Percentiles rank a stretch among this genome's conserved stretches.
Evolutionary conservation across 1,140 invertebrate species (phyloP).

Genomic region (Orchestia grillus): DNA sequence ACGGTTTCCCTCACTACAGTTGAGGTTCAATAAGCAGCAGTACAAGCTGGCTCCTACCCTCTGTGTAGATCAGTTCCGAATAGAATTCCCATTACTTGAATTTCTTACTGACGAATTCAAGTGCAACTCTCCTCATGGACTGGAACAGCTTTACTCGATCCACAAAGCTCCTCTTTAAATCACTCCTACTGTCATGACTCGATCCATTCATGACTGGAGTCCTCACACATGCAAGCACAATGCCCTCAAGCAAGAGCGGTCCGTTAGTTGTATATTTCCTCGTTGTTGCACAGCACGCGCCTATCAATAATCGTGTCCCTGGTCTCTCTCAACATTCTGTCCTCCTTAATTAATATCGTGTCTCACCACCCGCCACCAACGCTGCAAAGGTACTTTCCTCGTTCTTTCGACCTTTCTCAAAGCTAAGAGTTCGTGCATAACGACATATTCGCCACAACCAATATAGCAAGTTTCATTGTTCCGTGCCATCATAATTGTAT

Average conservation of each 20-base stretch:
- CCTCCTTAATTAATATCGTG: too few relatives aligned
- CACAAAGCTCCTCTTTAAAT: not conserved
- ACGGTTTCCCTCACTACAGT: not conserved
- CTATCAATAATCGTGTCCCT: not conserved
- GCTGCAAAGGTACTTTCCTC: not conserved
- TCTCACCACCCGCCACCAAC: not conserved
- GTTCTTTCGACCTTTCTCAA: not conserved
- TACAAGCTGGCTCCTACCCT: not conserved
- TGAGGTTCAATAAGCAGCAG: not conserved
- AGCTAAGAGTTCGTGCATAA: too few relatives aligned
- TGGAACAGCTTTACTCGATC: not conserved
- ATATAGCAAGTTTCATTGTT: too few relatives aligned
- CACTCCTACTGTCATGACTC: not conserved
- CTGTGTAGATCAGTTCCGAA: not conserved
- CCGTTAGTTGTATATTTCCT: not conserved
- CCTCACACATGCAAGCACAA: not conserved
- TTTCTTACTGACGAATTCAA: not conserved
- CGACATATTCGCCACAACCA: too few relatives aligned
- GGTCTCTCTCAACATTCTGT: not conserved
- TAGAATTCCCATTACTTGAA: not conserved
- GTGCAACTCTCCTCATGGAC: not conserved
- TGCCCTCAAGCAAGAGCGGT: not conserved
- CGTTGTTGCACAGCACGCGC: not conserved
- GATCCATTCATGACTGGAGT: too few relatives aligned
- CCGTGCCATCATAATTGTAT: too few relatives aligned